phyloP scores from a whole-genome alignment of 2,888 invertebrate genomes.

The Lacanobia oleracea region DNA sequence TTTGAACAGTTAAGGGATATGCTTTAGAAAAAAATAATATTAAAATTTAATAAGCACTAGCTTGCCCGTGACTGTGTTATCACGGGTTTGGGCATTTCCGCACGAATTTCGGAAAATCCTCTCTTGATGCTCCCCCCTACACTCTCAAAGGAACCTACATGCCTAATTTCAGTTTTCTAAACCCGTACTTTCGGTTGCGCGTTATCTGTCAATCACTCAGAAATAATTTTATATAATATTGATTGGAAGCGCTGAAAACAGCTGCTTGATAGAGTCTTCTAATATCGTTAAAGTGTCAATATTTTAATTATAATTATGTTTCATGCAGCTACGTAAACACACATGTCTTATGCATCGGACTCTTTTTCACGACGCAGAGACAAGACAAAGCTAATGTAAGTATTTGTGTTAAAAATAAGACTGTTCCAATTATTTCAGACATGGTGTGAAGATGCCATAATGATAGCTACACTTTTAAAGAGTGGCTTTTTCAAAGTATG shows the following conservation, averaged over 20 bases:
- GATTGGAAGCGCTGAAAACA: background rate
- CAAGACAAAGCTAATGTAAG: conserved; percentile 36
- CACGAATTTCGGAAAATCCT: too few species aligned
- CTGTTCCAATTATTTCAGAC: conserved; percentile 48
- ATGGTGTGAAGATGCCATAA: conserved; percentile 45
- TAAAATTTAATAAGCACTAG: too few species aligned
- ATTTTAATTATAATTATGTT: conserved; percentile 24
- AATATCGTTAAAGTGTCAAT: conserved; percentile 26
- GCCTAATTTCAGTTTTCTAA: too few species aligned
- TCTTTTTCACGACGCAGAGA: conserved; percentile 12
- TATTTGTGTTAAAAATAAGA: conserved; percentile 38
- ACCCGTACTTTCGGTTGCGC: too few species aligned
- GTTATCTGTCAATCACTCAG: too few species aligned
- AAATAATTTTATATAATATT: too few species aligned
- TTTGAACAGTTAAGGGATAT: too few species aligned
- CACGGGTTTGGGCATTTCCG: too few species aligned
- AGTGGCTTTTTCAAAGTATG: conserved; percentile 29
- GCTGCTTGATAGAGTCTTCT: conserved; percentile 14
- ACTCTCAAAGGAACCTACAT: too few species aligned
- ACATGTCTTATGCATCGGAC: background rate
- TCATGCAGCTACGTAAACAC: background rate
- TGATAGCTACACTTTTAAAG: conserved; percentile 33
- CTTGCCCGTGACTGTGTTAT: too few species aligned
- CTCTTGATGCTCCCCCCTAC: too few species aligned
- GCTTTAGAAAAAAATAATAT: too few species aligned